Conservation (phyloP, 2,888 invertebrate species). For the Gnatocerus cornutus region DNA sequence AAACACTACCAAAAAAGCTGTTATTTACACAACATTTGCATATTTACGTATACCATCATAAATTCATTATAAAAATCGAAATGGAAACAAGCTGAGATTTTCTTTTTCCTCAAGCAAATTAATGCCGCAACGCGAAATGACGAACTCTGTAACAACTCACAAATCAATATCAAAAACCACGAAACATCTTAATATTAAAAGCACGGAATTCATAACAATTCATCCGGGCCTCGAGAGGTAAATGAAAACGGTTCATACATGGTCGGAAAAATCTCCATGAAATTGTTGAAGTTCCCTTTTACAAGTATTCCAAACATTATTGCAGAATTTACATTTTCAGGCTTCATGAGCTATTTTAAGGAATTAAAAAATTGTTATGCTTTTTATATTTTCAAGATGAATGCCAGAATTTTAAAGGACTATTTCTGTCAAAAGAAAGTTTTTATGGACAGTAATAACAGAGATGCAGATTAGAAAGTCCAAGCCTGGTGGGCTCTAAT, state of each 20-base stretch:
- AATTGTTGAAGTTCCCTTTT: background rate
- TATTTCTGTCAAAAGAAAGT: background rate
- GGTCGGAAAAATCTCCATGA: conserved; percentile 3
- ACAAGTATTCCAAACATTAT: background rate
- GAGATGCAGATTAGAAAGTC: background rate
- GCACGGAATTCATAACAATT: conserved; percentile 35
- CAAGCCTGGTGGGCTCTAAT: background rate
- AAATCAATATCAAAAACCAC: conserved; percentile 30
- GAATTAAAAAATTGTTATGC: too few species aligned
- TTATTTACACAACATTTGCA: too few species aligned
- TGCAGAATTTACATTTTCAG: background rate
- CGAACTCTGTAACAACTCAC: conserved; percentile 9
- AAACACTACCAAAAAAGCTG: too few species aligned
- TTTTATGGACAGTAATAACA: background rate
- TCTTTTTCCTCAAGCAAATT: background rate
- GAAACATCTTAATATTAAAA: conserved; percentile 24
- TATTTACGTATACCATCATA: too few species aligned
- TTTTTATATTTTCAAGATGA: too few species aligned
- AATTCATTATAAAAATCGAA: too few species aligned
- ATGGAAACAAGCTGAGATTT: too few species aligned
- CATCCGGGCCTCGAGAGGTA: conserved; percentile 2
- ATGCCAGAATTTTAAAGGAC: too few species aligned
- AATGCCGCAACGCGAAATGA: background rate
- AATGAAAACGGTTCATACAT: conserved; percentile 3
- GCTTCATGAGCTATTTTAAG: too few species aligned